Evolutionary conservation across 2,113 vertebrate species (phyloP).

Genomic region (Cygnus buccinator): DNA sequence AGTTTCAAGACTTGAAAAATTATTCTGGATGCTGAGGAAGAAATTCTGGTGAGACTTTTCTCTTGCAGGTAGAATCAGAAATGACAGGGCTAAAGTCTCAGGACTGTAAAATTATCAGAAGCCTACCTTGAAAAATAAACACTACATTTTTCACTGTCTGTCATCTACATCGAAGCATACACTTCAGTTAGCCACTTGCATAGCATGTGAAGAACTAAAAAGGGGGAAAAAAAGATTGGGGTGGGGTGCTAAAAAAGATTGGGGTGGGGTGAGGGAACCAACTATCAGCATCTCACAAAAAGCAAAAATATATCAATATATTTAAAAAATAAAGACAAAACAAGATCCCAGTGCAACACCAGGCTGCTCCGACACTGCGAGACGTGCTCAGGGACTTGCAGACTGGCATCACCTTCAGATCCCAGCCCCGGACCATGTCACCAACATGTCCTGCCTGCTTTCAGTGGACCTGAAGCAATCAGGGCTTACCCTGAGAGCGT

Average conservation of each 20-base stretch:
- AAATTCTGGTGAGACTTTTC: background rate
- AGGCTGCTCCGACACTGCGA: background rate
- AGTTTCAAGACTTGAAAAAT: accelerated
- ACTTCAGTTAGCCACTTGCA: background rate
- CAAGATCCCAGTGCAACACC: background rate
- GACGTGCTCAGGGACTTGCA: background rate
- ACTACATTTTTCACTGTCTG: background rate
- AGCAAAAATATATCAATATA: background rate
- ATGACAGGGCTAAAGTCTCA: background rate
- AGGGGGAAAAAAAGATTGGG: background rate
- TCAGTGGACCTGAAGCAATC: background rate
- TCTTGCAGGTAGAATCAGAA: background rate
- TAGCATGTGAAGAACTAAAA: background rate
- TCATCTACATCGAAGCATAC: background rate
- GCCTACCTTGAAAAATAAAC: background rate
- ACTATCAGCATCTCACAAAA: background rate
- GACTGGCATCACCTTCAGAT: background rate
- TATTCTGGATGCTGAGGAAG: background rate
- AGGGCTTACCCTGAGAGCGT: background rate
- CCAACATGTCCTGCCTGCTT: background rate
- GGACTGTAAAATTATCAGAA: background rate
- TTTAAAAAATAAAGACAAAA: background rate
- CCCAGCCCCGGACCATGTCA: background rate
- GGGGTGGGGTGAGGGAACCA: background rate
- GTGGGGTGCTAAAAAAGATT: background rate